Evolutionary conservation across 2,113 vertebrate species (phyloP).

Genomic region (Spea bombifrons): DNA sequence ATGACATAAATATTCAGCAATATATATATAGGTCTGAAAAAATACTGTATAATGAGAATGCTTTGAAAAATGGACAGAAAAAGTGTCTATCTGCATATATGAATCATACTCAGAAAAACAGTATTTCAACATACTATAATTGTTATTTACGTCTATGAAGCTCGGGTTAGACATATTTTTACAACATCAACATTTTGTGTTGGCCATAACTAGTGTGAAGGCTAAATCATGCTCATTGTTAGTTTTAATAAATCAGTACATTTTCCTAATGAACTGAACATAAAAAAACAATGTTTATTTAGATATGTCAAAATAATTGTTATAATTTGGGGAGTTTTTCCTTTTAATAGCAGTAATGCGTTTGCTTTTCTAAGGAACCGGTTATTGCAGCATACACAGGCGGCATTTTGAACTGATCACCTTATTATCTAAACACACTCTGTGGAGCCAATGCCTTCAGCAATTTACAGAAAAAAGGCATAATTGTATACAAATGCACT

Average conservation of each 20-base stretch:
- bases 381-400: constrained; percentile 20
- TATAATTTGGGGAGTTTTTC: constrained; percentile 22
- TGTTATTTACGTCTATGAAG: no score
- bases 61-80: no score
- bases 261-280: constrained; percentile 13
- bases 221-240: constrained; percentile 1
- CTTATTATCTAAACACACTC: constrained; percentile 35
- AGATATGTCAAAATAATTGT: constrained; percentile 31
- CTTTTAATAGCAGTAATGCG: constrained; percentile 15
- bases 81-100: no score
- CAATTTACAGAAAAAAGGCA: constrained; percentile 23
- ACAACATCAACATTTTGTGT: no score
- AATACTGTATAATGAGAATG: no score
- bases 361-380: constrained; percentile 34
- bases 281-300: constrained; percentile 17
- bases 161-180: no score
- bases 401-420: constrained; percentile 39
- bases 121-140: no score
- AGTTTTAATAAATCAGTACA: constrained; percentile 13
- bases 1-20: no score
- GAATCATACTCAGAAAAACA: no score
- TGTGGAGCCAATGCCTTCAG: constrained; percentile 32
- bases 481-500: constrained; percentile 39
- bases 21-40: no score
- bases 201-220: background rate